Base-by-base conservation (phyloP, 2,113 vertebrate genomes). In the Psettodes erumei region DNA sequence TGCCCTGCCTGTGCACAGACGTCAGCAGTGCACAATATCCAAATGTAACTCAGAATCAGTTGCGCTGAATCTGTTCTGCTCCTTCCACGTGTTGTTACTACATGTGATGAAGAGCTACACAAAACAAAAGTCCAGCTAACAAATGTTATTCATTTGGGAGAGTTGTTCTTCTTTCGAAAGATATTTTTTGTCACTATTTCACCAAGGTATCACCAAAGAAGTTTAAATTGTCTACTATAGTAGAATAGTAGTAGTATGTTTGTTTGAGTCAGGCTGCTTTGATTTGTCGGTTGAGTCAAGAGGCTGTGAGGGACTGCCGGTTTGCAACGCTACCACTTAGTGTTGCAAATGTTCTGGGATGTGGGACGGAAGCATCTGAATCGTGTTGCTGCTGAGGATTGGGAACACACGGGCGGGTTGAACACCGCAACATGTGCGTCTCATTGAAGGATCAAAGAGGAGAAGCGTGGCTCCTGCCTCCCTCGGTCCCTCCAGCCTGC, bases 361-460 rank as follows among this genome's bases (percentile, higher is more conserved):
- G 0, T 30, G 21, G 38, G 51, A 58, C 18, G 10, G 33, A 82
- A 63, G 66, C 45, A 50, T 66, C 43, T 76, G 48, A 63, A 42
- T 23, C 53, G 60, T 73, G 50, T 28, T 48, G 72, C 30, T 82
- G 60, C n/a, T 66, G 69, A 62, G 70, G 78, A 53, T 21, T 55
- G n/a, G 66, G 69, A 70, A 71, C 71, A 40, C 61, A 66, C 4
- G 9, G 77, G 65, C 53, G 21, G 27, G 51, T 59, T n/a, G 47
- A 78, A 70, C 30, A 8, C 75, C 61, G 16, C 77, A 86, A 82
- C 90, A 93, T 87, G 74, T 93, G 90, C 8, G 11, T 91, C 82
- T 92, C 81, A 86, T 93, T 88, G 85, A 81, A 48, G 42, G 90
- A 92, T 91, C 88, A 94, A 93, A 92, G 84, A 47, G 53, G 3